phyloP scores from a whole-genome alignment of 2,888 invertebrate genomes.

The Apamea epomidion region DNA sequence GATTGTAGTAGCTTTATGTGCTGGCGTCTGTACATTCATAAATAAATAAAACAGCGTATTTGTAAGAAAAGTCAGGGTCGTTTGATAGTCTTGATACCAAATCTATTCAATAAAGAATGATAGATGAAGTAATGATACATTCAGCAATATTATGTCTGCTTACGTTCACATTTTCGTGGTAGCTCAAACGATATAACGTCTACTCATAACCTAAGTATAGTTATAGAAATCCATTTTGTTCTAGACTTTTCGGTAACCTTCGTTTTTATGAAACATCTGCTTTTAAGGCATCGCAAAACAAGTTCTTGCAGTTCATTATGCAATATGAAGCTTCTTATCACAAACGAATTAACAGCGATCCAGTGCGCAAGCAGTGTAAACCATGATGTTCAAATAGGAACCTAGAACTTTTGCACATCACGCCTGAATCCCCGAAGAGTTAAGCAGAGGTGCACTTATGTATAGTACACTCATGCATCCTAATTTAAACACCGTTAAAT shows the following conservation, averaged over 20 bases:
- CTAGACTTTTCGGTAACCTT: background rate
- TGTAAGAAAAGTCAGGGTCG: constrained; percentile 56
- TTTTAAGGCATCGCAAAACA: background rate
- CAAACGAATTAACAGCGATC: no score
- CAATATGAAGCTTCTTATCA: background rate
- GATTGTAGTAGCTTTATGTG: no score
- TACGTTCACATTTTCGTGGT: background rate
- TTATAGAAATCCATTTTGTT: background rate
- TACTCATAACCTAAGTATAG: background rate
- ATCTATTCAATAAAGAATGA: constrained; percentile 16
- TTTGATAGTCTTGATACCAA: constrained; percentile 13
- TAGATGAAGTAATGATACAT: constrained; percentile 3
- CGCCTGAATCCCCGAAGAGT: no score
- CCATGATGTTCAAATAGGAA: background rate
- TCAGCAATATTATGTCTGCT: constrained; percentile 8
- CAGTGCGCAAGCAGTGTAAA: background rate
- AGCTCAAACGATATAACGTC: background rate
- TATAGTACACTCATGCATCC: background rate
- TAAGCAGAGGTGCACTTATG: no score
- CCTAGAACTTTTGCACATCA: background rate
- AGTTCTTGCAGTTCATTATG: background rate
- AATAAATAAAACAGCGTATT: constrained; percentile 11
- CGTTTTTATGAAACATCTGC: constrained; percentile 5
- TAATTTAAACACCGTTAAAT: background rate
- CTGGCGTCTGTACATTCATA: no score